Evolutionary conservation across 2,888 invertebrate genomes (phyloP), one percentile per base, ranked within the genome.

Genomic region (Quadriops clusia): DNA sequence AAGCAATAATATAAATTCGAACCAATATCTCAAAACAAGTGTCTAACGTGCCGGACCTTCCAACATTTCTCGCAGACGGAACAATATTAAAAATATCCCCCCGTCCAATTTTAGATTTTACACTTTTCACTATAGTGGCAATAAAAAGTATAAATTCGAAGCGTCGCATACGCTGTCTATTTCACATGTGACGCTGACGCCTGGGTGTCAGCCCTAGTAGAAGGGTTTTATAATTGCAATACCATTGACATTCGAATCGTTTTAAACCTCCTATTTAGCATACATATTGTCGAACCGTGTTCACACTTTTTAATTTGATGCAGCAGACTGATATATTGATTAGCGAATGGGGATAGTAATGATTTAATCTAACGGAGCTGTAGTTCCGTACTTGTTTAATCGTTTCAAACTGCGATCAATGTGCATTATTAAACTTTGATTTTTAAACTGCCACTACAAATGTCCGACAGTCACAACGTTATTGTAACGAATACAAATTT

Each of bases 221-320:
- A 56, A 56, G 56, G 57, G 55, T 54, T 54, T 56, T 50, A 49
- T 58, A 59, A 58, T 59, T 58, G 55, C 49, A 45, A 54, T 51
- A 51, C 44, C 50, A 56, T 53, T 52, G 54, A 51, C 54, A 50
- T 50, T 51, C 41, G 51, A 46, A 53, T 47, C 51, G 53, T 44
- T 55, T 50, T 48, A 49, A 49, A 49, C 45, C 47, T 46, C 47
- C 54, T 57, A 51, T 56, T 58, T 58, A 55, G 58, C 58, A 58
- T 58, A 58, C 56, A 56, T 57, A 58, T 58, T 57, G 54, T 54
- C 54, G 45, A 56, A 53, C 51, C 50, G 45, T 54, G 53, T 53
- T 50, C 49, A 33, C 45, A 48, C 46, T 51, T 53, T 54, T 53
- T 54, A 51, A 52, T 54, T 51, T 48, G 45, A 42, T 41, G 37